Evolutionary conservation across 1,140 invertebrate genomes (phyloP), one percentile per base, ranked within the genome.

Genomic region (Hypothenemus hampei): DNA sequence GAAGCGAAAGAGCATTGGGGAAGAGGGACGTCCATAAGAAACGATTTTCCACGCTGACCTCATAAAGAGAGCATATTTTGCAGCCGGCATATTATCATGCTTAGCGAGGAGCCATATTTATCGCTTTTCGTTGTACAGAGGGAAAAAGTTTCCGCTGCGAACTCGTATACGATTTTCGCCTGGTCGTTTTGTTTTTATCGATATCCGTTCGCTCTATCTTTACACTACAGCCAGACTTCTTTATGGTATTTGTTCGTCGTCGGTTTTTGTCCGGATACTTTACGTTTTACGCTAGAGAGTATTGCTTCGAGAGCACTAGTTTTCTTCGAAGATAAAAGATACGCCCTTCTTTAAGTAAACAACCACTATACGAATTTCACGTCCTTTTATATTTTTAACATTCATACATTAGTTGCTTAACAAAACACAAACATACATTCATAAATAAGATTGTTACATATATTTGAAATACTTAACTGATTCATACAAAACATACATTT

Each of bases 141-240:
- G 19, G 44, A 46, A 54, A 54, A 54, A 47, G 41, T 54, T 54
- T 47, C 52, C 35, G 43, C 52, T 47, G 52, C 52, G 47, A 54
- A 54, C 41, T 54, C 47, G 52, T 54, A 54, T 54, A 54, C 52
- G 52, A 44, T 54, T 54, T 54, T 54, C 52, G 41, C n/a, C 24
- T n/a, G 52, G 44, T 54, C 52, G 52, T 54, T 54, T 54, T 54
- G 52, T 54, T 54, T 54, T 54, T 54, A 54, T 54, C 52, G 52
- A 47, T 54, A 54, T 54, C 44, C 52, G 52, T 54, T 54, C 43
- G 52, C 52, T 47, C 52, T 54, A 54, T 54, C 52, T 54, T 46
- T 37, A 43, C n/a, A n/a, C 52, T 45, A 45, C 13, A 40, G 50
- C 52, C 47, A 54, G 52, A 54, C 52, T 54, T 54, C 52, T 54